Evolutionary conservation across 2,113 vertebrate genomes (phyloP).

Genomic region (Theristicus caerulescens): DNA sequence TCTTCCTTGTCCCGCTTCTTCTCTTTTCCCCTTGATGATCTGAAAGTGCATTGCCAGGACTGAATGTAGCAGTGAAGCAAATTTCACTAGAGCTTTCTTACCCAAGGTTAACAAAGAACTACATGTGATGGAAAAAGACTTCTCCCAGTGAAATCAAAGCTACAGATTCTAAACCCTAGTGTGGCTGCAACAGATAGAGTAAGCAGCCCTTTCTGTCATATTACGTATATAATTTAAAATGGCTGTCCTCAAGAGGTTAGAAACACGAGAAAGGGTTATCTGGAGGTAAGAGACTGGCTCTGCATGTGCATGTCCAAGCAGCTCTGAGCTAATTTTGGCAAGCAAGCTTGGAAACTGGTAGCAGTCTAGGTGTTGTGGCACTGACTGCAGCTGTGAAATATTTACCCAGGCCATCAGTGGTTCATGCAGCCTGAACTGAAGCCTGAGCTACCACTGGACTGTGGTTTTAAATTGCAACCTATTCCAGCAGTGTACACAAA

Average conservation of each 20-base stretch:
- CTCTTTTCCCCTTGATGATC: conserved; percentile 71
- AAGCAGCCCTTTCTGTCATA: neutral
- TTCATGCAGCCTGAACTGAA: neutral
- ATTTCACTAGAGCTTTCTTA: neutral
- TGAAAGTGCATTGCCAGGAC: conserved; percentile 36
- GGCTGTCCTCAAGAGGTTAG: neutral
- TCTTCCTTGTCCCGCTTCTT: conserved; percentile 83
- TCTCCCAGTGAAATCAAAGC: neutral
- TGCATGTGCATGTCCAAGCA: neutral
- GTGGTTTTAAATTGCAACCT: neutral
- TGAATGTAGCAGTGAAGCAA: neutral
- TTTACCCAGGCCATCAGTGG: neutral
- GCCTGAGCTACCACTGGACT: neutral
- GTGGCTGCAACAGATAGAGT: neutral
- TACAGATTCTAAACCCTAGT: neutral
- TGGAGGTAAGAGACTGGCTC: neutral
- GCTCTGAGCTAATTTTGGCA: neutral
- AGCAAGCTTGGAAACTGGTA: neutral
- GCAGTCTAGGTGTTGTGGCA: neutral
- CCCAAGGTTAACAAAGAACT: neutral
- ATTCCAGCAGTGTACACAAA: neutral
- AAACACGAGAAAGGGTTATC: neutral
- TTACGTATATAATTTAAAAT: neutral
- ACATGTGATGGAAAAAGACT: neutral
- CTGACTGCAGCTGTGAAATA: neutral